Percentiles rank a stretch among this genome's conserved stretches.
Conservation (phyloP, 2,888 invertebrate species). For the Melanargia galathea region DNA sequence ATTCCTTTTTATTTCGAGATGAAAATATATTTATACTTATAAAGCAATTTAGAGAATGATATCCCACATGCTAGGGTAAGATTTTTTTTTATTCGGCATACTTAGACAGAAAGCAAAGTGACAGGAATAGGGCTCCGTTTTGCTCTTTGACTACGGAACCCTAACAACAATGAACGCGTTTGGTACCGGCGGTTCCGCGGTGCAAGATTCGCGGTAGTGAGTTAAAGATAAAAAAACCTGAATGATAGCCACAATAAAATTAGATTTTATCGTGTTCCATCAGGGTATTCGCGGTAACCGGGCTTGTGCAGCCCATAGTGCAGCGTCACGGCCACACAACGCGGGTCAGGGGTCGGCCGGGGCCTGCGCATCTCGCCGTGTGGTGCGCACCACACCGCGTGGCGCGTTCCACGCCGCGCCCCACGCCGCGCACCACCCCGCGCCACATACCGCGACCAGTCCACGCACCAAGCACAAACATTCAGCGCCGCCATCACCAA, state of each 20-base stretch:
- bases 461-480: slow-evolving; percentile 36
- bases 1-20: too few relatives aligned
- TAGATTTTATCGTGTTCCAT: background rate
- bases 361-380: slow-evolving; percentile 53
- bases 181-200: background rate
- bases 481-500: slow-evolving; percentile 36
- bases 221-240: background rate
- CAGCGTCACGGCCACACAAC: slow-evolving; percentile 66
- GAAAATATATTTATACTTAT: too few relatives aligned
- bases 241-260: background rate
- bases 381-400: slow-evolving; percentile 50
- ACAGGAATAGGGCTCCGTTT: too few relatives aligned
- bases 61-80: too few relatives aligned
- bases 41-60: too few relatives aligned
- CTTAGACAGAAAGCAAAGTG: too few relatives aligned
- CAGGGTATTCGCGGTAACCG: slow-evolving; percentile 4
- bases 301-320: slow-evolving; percentile 41
- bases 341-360: slow-evolving; percentile 70
- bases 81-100: too few relatives aligned
- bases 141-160: too few relatives aligned
- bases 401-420: too few relatives aligned
- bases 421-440: slow-evolving; percentile 49
- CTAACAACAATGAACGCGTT: background rate
- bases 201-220: background rate
- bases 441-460: slow-evolving; percentile 51